A percentile compares a stretch with the other conserved stretches of the same genome.
phyloP scores from a whole-genome alignment of 2,888 invertebrate species.

The Drosophila nr. perissopoda region DNA sequence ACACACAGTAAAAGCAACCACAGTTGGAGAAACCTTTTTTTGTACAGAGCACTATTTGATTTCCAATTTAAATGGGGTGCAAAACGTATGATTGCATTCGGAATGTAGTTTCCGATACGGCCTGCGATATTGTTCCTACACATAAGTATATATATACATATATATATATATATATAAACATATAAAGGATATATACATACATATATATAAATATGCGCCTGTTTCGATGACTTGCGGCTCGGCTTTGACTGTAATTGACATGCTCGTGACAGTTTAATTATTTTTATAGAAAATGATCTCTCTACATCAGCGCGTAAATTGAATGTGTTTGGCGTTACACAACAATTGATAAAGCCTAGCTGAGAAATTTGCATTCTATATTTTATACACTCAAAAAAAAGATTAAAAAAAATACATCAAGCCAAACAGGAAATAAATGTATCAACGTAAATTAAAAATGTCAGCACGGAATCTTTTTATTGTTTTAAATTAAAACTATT shows the following conservation, averaged over 20 bases:
- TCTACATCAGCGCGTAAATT: constrained; percentile 40
- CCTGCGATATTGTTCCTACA: neutral
- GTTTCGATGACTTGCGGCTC: constrained; percentile 22
- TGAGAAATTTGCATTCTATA: neutral
- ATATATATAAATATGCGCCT: neutral
- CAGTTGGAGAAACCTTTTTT: constrained; percentile 7
- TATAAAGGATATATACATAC: neutral
- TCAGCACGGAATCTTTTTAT: neutral
- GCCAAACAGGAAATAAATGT: neutral
- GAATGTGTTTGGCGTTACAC: constrained; percentile 15
- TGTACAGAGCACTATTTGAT: constrained; percentile 54
- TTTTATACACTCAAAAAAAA: neutral
- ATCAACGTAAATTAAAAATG: neutral
- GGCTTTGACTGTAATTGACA: constrained; percentile 64
- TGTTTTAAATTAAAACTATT: neutral
- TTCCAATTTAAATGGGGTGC: constrained; percentile 60
- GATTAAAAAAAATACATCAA: neutral
- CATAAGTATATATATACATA: neutral
- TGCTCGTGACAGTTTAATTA: constrained; percentile 74
- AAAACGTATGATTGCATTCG: constrained; percentile 38
- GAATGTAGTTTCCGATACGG: constrained; percentile 49
- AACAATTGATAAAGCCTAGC: neutral
- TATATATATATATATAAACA: neutral
- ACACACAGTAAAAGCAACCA: neutral
- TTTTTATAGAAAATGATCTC: constrained; percentile 58